A percentile compares a stretch with the other conserved stretches of the same genome.
Evolutionary conservation across 2,113 vertebrate genomes (phyloP).

Genomic region (Callochromis pleurospilus): DNA sequence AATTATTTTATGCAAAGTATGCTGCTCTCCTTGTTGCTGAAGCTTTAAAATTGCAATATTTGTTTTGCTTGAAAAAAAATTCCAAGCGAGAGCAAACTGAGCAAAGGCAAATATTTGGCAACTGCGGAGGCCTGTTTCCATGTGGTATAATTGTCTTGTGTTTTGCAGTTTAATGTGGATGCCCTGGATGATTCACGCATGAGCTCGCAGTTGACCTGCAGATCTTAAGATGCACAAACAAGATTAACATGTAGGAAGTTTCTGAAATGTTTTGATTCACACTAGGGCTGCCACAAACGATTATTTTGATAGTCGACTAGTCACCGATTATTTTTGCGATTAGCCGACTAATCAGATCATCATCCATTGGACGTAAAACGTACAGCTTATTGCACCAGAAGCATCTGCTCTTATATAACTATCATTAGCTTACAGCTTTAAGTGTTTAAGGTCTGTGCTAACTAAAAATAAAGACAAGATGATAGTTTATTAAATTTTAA

Average conservation of each 20-base stretch:
- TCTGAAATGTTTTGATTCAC: background rate
- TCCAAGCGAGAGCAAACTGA: background rate
- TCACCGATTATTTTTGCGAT: too few species aligned
- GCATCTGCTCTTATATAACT: too few species aligned
- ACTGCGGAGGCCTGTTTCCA: background rate
- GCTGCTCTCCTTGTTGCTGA: background rate
- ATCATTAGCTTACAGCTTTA: too few species aligned
- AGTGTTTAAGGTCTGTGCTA: too few species aligned
- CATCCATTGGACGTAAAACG: accelerated
- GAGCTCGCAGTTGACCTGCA: background rate
- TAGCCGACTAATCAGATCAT: too few species aligned
- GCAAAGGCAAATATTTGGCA: background rate
- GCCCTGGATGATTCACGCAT: background rate
- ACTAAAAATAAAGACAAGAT: too few species aligned
- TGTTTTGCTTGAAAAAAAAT: background rate
- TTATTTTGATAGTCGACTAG: too few species aligned
- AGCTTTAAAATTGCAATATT: background rate
- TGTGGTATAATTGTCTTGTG: background rate
- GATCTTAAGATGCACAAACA: background rate
- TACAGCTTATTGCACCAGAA: too few species aligned
- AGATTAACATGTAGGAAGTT: background rate
- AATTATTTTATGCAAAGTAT: background rate
- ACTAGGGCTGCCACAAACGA: too few species aligned
- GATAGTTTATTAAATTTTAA: too few species aligned
- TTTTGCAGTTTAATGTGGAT: background rate